Conservation (phyloP, 2,797 vertebrate genomes). For the Nyctibius grandis region DNA sequence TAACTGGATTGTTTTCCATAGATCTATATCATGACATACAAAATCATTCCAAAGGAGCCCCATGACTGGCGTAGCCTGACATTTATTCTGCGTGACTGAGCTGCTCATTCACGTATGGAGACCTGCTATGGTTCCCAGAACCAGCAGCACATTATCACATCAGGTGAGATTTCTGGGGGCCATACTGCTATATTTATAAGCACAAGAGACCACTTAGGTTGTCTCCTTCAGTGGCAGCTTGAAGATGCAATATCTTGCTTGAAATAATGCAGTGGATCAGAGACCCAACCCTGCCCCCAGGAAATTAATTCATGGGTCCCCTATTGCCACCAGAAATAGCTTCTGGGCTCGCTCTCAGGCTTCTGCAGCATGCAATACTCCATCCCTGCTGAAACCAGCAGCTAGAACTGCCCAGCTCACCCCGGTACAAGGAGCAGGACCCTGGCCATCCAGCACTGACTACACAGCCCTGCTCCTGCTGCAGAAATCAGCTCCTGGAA, state of each 20-base stretch:
- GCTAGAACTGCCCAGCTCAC: background rate
- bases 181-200: background rate
- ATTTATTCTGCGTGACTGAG: background rate
- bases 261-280: background rate
- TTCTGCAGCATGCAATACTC: background rate
- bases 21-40: background rate
- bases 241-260: background rate
- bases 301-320: background rate
- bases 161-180: background rate
- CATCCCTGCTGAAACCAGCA: background rate
- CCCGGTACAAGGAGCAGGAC: rapidly evolving
- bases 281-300: background rate
- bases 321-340: background rate
- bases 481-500: background rate
- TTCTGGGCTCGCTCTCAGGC: background rate
- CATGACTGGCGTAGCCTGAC: background rate
- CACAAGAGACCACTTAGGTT: background rate
- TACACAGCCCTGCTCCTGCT: background rate
- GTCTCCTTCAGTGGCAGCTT: background rate
- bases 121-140: background rate
- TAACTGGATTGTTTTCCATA: background rate
- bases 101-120: background rate
- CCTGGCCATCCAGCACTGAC: rapidly evolving
- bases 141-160: background rate
- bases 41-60: background rate